Conservation (phyloP, 2,797 vertebrate genomes). For the Lagodon rhomboides region DNA sequence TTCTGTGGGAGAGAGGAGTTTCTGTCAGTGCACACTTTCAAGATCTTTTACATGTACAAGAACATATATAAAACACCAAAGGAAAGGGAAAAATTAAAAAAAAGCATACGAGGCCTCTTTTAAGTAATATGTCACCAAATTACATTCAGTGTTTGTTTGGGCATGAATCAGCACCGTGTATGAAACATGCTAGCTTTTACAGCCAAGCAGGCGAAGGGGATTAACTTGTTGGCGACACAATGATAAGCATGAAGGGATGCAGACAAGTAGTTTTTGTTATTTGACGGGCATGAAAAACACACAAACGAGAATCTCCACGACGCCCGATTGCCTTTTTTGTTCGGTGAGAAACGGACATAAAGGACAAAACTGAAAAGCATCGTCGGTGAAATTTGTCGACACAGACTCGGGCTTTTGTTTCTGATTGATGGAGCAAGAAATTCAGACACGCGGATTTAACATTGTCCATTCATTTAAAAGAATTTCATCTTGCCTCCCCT, state of each 20-base stretch:
- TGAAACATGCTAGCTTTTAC: constrained; percentile 28
- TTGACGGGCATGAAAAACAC: constrained; percentile 63
- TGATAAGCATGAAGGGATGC: constrained; percentile 39
- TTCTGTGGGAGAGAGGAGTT: too few relatives aligned
- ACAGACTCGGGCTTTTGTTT: constrained; percentile 65
- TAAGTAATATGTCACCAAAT: background rate
- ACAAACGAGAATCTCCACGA: constrained; percentile 34
- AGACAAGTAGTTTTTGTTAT: constrained; percentile 51
- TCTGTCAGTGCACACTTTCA: too few relatives aligned
- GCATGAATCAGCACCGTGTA: background rate
- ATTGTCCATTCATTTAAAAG: constrained; percentile 44
- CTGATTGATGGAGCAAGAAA: constrained; percentile 69
- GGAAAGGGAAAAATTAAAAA: too few relatives aligned
- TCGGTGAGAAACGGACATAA: constrained; percentile 67
- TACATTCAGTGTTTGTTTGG: constrained; percentile 2
- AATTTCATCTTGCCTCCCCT: constrained; percentile 13
- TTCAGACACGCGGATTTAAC: constrained; percentile 56
- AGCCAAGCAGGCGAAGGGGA: constrained; percentile 41
- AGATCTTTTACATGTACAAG: too few relatives aligned
- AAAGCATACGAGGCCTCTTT: too few relatives aligned
- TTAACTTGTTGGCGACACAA: constrained; percentile 39
- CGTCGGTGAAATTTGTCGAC: constrained; percentile 51
- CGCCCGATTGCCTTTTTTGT: constrained; percentile 51
- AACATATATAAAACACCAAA: too few relatives aligned
- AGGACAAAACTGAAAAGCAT: constrained; percentile 70